Evolutionary conservation across 1,140 invertebrate species (phyloP).

Genomic region (Drepana arcuata): DNA sequence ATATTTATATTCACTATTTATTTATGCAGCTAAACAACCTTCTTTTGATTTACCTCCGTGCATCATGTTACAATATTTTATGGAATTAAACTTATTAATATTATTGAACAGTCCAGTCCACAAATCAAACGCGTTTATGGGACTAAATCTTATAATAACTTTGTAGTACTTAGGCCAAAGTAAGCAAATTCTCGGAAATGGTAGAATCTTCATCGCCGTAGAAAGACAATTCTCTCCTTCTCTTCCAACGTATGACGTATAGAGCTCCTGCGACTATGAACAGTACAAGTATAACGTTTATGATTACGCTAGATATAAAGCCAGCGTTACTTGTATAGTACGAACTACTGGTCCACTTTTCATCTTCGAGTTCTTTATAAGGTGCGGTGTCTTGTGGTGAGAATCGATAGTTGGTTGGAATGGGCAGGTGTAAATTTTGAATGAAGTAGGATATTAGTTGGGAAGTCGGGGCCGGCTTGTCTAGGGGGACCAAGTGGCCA

Average conservation of each 20-base stretch:
- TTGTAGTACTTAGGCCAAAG: not conserved
- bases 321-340: conserved; percentile 11
- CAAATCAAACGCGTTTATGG: not conserved
- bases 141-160: not conserved
- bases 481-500: conserved; percentile 86
- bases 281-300: conserved; percentile 31
- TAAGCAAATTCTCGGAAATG: conserved; percentile 7
- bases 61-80: not conserved
- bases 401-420: conserved; percentile 13
- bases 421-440: conserved; percentile 6
- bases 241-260: conserved; percentile 23
- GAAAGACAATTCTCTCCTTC: conserved; percentile 14
- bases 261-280: conserved; percentile 17
- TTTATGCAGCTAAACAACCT: no score
- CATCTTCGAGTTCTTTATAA: conserved; percentile 11
- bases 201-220: conserved; percentile 20
- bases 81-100: not conserved
- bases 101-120: not conserved
- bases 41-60: no score
- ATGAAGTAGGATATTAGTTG: conserved; percentile 84
- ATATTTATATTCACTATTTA: no score
- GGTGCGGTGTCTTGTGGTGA: conserved; percentile 10
- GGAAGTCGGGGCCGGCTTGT: conserved; percentile 82
- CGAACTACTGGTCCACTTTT: not conserved
- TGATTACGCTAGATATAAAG: conserved; percentile 25